Evolutionary conservation across 2,113 vertebrate genomes (phyloP).

Genomic region (Alethe castanea): DNA sequence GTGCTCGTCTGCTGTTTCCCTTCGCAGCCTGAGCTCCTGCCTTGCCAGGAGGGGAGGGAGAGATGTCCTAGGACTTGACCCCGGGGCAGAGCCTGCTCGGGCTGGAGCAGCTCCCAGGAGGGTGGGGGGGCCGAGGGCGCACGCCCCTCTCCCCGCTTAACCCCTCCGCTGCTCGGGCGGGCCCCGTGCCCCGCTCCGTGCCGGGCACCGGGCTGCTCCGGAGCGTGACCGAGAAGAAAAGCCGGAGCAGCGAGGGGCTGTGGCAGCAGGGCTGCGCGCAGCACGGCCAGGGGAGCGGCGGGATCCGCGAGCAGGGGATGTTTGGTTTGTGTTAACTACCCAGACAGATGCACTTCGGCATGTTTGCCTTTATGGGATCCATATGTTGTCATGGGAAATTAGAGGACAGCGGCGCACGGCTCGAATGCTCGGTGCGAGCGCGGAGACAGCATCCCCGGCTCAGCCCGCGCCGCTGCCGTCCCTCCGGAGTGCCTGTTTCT

Average conservation of each 20-base stretch:
- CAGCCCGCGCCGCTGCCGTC: background rate
- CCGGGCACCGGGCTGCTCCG: conserved; percentile 22
- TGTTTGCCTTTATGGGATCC: conserved; percentile 78
- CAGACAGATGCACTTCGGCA: conserved; percentile 76
- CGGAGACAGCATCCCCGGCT: background rate
- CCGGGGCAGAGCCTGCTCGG: conserved; percentile 59
- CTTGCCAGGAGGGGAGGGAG: conserved; percentile 58
- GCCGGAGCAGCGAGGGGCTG: conserved; percentile 4
- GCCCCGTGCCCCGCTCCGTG: background rate
- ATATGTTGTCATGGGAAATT: conserved; percentile 75
- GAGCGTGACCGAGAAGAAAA: conserved; percentile 14
- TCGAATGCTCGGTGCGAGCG: background rate
- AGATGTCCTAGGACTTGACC: conserved; percentile 74
- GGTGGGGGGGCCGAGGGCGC: background rate
- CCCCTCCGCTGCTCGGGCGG: conserved; percentile 21
- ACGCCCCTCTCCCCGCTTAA: conserved; percentile 57
- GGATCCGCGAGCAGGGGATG: conserved; percentile 53
- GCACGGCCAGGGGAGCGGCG: conserved; percentile 11
- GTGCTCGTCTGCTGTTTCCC: background rate
- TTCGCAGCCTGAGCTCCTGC: conserved; percentile 21
- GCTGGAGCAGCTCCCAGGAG: conserved; percentile 46
- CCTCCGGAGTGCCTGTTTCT: background rate
- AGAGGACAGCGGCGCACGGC: conserved; percentile 65
- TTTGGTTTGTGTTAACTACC: conserved; percentile 76
- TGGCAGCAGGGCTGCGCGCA: background rate